Percentiles rank a stretch among this genome's conserved stretches.
Evolutionary conservation across 2,888 invertebrate genomes (phyloP).

Genomic region (Dynastes grantii): DNA sequence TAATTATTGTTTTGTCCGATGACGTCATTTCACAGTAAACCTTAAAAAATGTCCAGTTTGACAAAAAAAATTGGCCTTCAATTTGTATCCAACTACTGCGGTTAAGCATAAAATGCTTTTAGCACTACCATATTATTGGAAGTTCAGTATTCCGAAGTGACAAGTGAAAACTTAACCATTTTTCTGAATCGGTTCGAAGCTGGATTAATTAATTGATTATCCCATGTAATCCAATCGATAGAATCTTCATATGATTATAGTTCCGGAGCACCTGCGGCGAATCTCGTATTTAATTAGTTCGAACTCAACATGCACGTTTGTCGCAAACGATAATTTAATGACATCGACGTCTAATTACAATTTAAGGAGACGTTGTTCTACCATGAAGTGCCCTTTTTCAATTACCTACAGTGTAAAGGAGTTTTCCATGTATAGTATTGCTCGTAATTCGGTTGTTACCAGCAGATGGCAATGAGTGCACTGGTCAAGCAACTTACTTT

Average conservation of each 20-base stretch:
- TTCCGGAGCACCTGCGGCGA: constrained; percentile 17
- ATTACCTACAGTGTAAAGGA: neutral
- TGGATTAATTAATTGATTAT: neutral
- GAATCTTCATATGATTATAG: constrained; percentile 12
- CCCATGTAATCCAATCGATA: constrained; percentile 11
- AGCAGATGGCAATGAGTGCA: neutral
- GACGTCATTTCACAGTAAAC: too few relatives aligned
- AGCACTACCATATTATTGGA: too few relatives aligned
- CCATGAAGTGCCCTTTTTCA: neutral
- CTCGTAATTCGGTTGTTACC: constrained; percentile 8
- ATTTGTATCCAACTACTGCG: too few relatives aligned
- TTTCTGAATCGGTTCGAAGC: neutral
- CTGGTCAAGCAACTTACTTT: constrained; percentile 1
- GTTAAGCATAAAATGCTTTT: too few relatives aligned
- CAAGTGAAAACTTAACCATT: too few relatives aligned
- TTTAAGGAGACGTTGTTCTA: constrained; percentile 20
- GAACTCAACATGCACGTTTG: constrained; percentile 26
- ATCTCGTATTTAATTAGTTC: constrained; percentile 33
- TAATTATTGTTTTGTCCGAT: too few relatives aligned
- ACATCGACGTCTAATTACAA: constrained; percentile 34
- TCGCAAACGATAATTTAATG: constrained; percentile 41
- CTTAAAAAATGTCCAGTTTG: too few relatives aligned
- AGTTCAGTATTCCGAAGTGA: too few relatives aligned
- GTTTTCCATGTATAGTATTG: constrained; percentile 22
- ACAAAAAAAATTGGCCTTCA: too few relatives aligned